These are phyloP conservation scores for Macropus fuliginosus DNA, from an alignment of 2,797 vertebrate genomes.

Conservation along the genomic window DNA sequence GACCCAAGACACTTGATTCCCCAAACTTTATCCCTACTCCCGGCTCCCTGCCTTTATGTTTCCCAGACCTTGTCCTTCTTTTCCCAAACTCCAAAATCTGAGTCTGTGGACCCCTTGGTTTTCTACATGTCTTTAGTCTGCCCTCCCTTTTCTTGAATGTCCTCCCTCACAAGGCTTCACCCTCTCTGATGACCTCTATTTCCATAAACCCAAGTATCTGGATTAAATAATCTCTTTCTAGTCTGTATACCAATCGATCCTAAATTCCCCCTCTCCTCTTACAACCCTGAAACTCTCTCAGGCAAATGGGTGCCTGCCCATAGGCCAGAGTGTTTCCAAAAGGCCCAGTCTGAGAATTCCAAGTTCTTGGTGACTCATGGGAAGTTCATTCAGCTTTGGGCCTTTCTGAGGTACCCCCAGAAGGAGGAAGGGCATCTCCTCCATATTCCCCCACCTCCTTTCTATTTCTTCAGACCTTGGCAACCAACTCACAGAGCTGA, in stretches of 20 bases:
- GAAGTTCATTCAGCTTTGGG: not conserved
- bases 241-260: not conserved
- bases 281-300: not conserved
- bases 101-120: not conserved
- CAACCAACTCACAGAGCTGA: conserved; percentile 92
- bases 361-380: not conserved
- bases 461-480: conserved; percentile 83
- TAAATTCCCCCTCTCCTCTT: not conserved
- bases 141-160: not conserved
- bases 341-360: not conserved
- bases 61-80: not conserved
- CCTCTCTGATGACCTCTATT: not conserved
- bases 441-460: not conserved
- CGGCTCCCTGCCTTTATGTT: not conserved
- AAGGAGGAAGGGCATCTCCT: not conserved
- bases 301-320: not conserved
- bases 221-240: not conserved
- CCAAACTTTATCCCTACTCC: not conserved
- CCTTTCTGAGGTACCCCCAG: not conserved
- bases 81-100: not conserved
- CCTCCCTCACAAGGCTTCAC: not conserved
- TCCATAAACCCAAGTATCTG: not conserved
- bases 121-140: not conserved
- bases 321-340: not conserved
- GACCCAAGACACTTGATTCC: not conserved